A percentile compares a stretch with the other conserved stretches of the same genome.
Conservation (phyloP, 2,113 vertebrate species). For the Syrrhaptes paradoxus region DNA sequence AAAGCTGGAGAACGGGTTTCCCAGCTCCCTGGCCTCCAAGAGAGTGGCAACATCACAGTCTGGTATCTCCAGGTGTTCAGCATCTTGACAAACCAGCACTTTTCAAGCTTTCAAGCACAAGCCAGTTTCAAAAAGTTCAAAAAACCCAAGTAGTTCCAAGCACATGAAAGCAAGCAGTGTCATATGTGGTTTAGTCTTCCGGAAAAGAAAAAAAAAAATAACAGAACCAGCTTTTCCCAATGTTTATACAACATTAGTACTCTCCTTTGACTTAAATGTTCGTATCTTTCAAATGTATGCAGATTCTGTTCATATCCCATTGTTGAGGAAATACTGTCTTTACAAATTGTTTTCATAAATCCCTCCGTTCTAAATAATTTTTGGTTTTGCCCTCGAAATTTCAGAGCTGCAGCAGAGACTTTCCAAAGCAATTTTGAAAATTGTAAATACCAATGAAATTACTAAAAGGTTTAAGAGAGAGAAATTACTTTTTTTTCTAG, state of each 20-base stretch:
- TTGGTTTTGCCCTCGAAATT: neutral
- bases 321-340: neutral
- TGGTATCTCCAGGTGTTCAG: neutral
- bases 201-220: neutral
- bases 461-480: neutral
- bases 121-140: neutral
- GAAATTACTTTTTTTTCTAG: neutral
- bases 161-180: fast-evolving
- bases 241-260: neutral
- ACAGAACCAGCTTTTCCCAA: neutral
- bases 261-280: neutral
- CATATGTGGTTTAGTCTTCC: neutral
- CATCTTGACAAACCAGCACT: neutral
- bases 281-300: neutral
- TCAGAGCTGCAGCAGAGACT: neutral
- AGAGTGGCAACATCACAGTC: neutral
- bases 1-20: neutral
- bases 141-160: neutral
- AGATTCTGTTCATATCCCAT: neutral
- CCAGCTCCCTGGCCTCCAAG: neutral
- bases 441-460: neutral
- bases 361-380: neutral
- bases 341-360: neutral
- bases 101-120: neutral
- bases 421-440: neutral